Evolutionary conservation across 2,888 invertebrate genomes (phyloP).

Genomic region (Tiliacea aurago): DNA sequence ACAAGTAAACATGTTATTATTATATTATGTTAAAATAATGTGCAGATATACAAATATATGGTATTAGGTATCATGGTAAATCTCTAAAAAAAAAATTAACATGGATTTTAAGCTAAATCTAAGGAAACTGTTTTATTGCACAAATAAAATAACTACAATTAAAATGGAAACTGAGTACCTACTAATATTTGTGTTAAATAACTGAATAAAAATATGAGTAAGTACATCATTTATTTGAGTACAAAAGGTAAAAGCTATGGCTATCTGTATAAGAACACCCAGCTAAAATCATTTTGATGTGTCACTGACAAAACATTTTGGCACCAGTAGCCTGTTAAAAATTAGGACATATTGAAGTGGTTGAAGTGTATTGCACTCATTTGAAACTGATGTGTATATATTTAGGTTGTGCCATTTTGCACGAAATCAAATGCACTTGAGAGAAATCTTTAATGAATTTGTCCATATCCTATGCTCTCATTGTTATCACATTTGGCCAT

Average conservation of each 20-base stretch:
- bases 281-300: conserved; percentile 55
- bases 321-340: conserved; percentile 66
- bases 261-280: conserved; percentile 25
- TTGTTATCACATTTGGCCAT: not conserved
- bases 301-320: conserved; percentile 65
- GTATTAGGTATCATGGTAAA: not conserved
- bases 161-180: too few species aligned
- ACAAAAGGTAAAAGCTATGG: conserved; percentile 2
- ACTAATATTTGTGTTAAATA: not conserved
- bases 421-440: conserved; percentile 1
- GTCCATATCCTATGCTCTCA: not conserved
- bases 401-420: conserved; percentile 4
- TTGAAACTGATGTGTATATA: conserved; percentile 25
- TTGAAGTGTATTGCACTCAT: conserved; percentile 40
- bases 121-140: not conserved
- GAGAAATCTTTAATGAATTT: not conserved
- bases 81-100: not conserved
- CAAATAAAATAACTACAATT: not conserved
- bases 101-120: not conserved
- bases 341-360: conserved; percentile 59
- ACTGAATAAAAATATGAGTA: too few species aligned
- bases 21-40: conserved; percentile 10
- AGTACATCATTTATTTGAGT: conserved; percentile 6
- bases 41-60: not conserved
- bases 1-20: conserved; percentile 26